Base-by-base conservation (phyloP, 2,113 vertebrate species). In the Lipotes vexillifer region DNA sequence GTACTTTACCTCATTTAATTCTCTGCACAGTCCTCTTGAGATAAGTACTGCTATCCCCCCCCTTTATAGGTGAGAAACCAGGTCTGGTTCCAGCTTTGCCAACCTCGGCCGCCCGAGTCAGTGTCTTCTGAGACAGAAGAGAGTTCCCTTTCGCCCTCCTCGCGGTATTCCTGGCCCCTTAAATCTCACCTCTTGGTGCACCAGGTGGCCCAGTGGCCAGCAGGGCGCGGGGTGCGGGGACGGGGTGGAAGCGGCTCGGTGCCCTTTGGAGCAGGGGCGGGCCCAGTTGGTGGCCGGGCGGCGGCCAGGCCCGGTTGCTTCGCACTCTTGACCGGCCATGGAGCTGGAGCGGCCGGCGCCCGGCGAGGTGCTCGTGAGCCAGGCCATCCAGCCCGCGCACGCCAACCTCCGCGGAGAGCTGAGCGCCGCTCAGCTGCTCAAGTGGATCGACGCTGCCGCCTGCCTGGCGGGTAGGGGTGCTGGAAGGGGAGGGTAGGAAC, bases 371-470 rank as follows among this genome's bases (percentile, higher is more conserved):
- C 95, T 65, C 96, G 98, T 98, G 99, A 98, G 98, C 96, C 99
- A 98, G 93, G 82, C 97, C 27, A 78, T 99, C 65, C 91, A 98
- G 88, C 98, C 99, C 0, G 98, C 95, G 8, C 99, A 99, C 92
- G 98, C 98, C 61, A 93, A 98, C 96, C 87, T 98, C 85, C 97
- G 92, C 18, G 98, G 98, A 0, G 95, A 98, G 86, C 98, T 99
- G 90, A 98, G 98, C 82, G 98, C 98, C 0, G 99, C 98, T 31
- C 98, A 99, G 96, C 98, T 99, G 63, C 99, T 99, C 75, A 98
- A 98, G 78, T 99, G 99, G 99, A 98, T 99, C 88, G 99, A 99
- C 94, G 97, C 97, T 71, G 97, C 98, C 1, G 99, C 99, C 95
- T 99, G 99, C 96, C 98, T 99, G 38, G 98, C 98, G 41, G 99